Base-by-base conservation (phyloP, 35 echinoderm and acorn worm species). In the Amphiura filiformis region DNA sequence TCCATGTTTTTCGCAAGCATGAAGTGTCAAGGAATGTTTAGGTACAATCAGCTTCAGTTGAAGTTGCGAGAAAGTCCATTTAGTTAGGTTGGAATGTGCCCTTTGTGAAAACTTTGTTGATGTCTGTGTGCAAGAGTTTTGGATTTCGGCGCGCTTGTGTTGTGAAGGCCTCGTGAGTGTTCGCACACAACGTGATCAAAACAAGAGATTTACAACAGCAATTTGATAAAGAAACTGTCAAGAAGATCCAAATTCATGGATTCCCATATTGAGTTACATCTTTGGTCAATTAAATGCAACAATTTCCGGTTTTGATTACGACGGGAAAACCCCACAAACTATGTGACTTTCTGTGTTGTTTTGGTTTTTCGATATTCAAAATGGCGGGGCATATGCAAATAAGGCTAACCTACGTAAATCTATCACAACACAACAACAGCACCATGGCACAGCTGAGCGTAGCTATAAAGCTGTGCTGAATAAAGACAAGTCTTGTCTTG, bases 111-210 rank as follows among this genome's bases (percentile, higher is more conserved):
- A 70, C 61, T 70, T 47, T 47, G 41, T 47, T 47, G n/a, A n/a
- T 47, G 41, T 17, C 17, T 70, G 61, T 30, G 28, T 70, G 61
- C 15, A 70, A 70, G 61, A 70, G 61, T 70, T 70, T 70, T 70
- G 61, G 61, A 70, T 70, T 70, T 70, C 61, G 61, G 61, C 61
- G 61, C 61, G 61, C 61, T 70, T 70, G 61, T 70, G 28, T 70
- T 70, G 20, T 52, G 61, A 70, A 70, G 61, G 61, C 61, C 61
- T 70, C 61, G 61, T 70, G 61, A 70, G 61, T 70, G 61, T 70
- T 70, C 61, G 28, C 61, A 70, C 61, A 70, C 61, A 70, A 70
- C 61, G 61, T 70, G 61, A 70, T 70, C 15, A 70, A 70, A 70
- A 70, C 61, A 70, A 70, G 7, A 70, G 41, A 47, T 9, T 70